Base-by-base conservation (phyloP, 2,888 invertebrate species). In the Synanthedon formicaeformis region DNA sequence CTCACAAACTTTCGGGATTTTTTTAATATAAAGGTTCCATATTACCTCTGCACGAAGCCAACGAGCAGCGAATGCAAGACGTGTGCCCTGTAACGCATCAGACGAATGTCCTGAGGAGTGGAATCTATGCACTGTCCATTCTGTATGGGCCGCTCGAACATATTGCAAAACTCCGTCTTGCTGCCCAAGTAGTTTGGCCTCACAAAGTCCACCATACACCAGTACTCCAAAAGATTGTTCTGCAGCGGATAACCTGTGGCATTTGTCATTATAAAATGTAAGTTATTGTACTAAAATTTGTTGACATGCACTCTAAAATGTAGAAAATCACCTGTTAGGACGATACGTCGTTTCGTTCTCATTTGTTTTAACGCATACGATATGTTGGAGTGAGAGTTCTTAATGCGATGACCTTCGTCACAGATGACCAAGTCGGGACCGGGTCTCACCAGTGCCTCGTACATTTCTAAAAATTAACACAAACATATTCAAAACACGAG, bases 191-290 rank as follows among this genome's bases (percentile, higher is more conserved):
- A 99, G 84, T 97, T 98, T 0, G 99, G 99, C 18, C 99, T 90
- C 0, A 99, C 98, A 81, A 99, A 99, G 75, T 99, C 98, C 0
- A 98, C 98, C 98, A 98, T 98, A 73, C 98, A 98, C 97, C 97
- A 98, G 76, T 98, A 98, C 73, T 96, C 97, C 54, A 97, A 85
- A 14, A 99, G 88, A 78, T 99, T 99, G 78, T 99, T 99, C 82
- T 99, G 99, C 11, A 99, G 88, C 0, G 99, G 99, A 84, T 99
- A 99, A 3, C 99, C 88, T 88, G 62, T 1, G 16, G 12, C 10
- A 18, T 34, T 8, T 34, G 34, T 6, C 34, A 34, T 34, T 34
- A 8, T 3, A 10, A 34, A 6, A 16, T 16, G 34, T 34, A 23
- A 23, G 23, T 23, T 23, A 45, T 4, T 45, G 14, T 45, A 45